Conservation (phyloP, 2,888 invertebrate genomes). For the Parapristionchus giblindavisi region DNA sequence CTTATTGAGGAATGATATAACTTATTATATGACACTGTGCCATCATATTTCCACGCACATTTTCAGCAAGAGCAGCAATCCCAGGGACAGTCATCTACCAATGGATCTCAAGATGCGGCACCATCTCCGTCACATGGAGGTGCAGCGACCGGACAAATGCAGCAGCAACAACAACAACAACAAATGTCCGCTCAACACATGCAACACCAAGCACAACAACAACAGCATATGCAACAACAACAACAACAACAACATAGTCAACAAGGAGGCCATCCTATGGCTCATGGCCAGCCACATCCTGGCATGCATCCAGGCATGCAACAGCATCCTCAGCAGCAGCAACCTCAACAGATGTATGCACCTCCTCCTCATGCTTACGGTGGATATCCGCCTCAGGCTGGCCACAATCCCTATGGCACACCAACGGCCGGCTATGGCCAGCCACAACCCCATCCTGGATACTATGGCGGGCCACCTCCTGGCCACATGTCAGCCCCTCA, state of each 20-base stretch:
- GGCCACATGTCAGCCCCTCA: background rate
- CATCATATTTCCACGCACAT: too few species aligned
- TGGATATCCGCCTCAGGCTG: too few species aligned
- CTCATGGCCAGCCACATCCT: background rate
- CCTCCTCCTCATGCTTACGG: too few species aligned
- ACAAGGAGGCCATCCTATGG: constrained; percentile 10
- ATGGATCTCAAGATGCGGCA: background rate
- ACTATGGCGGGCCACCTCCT: too few species aligned
- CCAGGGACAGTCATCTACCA: too few species aligned
- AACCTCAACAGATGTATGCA: constrained; percentile 7
- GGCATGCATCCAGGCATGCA: constrained; percentile 30
- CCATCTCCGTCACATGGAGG: background rate
- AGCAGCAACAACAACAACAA: background rate
- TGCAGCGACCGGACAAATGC: background rate
- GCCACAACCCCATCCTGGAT: constrained; percentile 15
- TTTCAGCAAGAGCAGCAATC: too few species aligned
- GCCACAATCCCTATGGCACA: too few species aligned
- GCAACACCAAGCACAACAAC: constrained; percentile 40
- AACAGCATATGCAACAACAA: constrained; percentile 40
- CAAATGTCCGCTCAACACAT: constrained; percentile 6
- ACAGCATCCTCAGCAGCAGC: constrained; percentile 18
- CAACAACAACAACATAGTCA: constrained; percentile 41
- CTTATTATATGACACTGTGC: too few species aligned
- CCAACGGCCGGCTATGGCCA: background rate
- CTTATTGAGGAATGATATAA: too few species aligned